Conservation (phyloP, 2,888 invertebrate species). For the Tiliacea aurago region DNA sequence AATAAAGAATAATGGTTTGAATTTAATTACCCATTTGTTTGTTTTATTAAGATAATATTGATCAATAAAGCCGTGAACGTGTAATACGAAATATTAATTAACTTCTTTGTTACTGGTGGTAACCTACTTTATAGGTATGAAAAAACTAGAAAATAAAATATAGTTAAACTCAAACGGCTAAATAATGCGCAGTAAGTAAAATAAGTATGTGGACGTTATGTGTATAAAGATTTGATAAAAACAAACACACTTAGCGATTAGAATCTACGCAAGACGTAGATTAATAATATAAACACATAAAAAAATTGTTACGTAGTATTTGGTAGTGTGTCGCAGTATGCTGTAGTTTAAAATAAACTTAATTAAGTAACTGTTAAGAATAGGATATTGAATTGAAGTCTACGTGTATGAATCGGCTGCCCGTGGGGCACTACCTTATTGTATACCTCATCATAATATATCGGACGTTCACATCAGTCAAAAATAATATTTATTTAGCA, state of each 20-base stretch:
- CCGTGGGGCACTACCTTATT: conserved; percentile 12
- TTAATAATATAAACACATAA: neutral
- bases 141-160: neutral
- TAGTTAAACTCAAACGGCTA: neutral
- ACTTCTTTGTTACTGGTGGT: conserved; percentile 8
- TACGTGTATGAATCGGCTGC: conserved; percentile 9
- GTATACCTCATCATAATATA: conserved; percentile 13
- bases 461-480: conserved; percentile 10
- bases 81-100: conserved; percentile 2
- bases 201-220: conserved; percentile 3
- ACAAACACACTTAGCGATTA: conserved; percentile 25
- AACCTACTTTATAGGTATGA: neutral
- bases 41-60: conserved; percentile 26
- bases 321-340: neutral
- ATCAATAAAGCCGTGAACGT: conserved; percentile 4
- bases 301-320: neutral
- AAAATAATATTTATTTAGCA: neutral
- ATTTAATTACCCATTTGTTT: conserved; percentile 38
- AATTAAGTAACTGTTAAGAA: too few relatives aligned
- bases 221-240: conserved; percentile 17
- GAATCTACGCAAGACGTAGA: conserved; percentile 20
- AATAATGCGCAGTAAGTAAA: conserved; percentile 18
- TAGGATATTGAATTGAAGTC: neutral
- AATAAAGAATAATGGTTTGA: conserved; percentile 22
- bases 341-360: too few relatives aligned